These are phyloP conservation scores for Aviceda subcristata DNA, from an alignment of 2,113 vertebrate species.

Conservation along the genomic window DNA sequence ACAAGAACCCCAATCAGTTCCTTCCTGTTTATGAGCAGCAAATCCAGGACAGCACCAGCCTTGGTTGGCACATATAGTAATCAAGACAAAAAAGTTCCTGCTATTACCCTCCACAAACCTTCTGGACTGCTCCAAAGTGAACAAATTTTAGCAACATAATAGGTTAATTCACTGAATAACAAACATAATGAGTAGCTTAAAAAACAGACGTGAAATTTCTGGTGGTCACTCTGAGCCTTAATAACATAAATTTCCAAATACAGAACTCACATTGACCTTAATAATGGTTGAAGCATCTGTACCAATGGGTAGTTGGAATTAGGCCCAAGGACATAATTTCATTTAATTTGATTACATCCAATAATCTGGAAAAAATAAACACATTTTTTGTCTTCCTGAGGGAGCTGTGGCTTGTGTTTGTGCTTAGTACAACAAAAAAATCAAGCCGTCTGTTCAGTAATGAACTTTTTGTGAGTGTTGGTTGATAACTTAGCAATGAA, in stretches of 20 bases:
- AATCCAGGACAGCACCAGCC: fast-evolving
- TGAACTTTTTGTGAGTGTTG: neutral
- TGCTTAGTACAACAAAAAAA: neutral
- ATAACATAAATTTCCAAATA: neutral
- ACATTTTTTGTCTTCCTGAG: neutral
- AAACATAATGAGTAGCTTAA: neutral
- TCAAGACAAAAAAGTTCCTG: neutral
- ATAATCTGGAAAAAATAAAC: neutral
- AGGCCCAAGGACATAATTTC: neutral
- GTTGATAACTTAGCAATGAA: neutral
- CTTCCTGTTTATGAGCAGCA: neutral
- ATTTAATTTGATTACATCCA: neutral
- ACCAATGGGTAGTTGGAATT: neutral
- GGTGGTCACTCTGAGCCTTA: neutral
- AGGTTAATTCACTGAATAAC: neutral
- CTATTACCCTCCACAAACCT: neutral
- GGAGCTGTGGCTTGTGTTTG: neutral
- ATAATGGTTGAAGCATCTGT: neutral
- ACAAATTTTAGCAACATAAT: neutral
- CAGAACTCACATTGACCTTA: neutral
- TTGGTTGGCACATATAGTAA: neutral
- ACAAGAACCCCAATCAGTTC: neutral
- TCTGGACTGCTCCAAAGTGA: neutral
- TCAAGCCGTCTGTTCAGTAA: neutral
- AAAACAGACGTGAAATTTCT: neutral